Percentiles rank a stretch among this genome's conserved stretches.
phyloP scores from a whole-genome alignment of 2,113 vertebrate species.

The Anoplopoma fimbria region DNA sequence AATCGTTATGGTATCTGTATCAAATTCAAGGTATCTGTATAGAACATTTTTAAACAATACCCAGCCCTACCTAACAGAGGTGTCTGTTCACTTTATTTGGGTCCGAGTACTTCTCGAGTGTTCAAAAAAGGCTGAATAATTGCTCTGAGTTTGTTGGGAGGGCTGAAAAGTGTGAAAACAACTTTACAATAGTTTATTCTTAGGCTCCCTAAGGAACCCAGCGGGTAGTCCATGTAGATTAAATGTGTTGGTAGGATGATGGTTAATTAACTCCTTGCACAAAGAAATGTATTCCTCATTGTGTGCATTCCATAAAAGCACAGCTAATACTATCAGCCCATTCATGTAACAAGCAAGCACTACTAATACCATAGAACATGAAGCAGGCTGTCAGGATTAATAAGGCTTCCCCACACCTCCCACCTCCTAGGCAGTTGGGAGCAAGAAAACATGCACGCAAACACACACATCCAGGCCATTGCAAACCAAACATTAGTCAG shows the following conservation, averaged over 20 bases:
- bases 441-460: conserved; percentile 1
- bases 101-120: not conserved
- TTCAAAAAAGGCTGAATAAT: not conserved
- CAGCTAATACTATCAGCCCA: conserved; percentile 35
- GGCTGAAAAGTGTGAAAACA: not conserved
- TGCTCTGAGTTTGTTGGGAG: not conserved
- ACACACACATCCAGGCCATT: not conserved
- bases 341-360: conserved; percentile 34
- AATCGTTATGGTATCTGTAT: no score
- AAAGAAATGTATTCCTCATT: not conserved
- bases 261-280: conserved; percentile 5
- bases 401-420: conserved; percentile 37
- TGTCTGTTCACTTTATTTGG: no score
- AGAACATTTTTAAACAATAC: no score
- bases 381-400: conserved; percentile 54
- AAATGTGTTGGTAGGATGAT: not conserved
- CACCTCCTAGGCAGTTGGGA: conserved; percentile 13
- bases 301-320: conserved; percentile 7
- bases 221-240: not conserved
- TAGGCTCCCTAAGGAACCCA: not conserved
- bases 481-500: conserved; percentile 18
- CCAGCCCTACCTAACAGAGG: no score
- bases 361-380: conserved; percentile 40
- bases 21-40: no score
- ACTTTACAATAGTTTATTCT: not conserved